Evolutionary conservation across 2,888 invertebrate genomes (phyloP), one percentile per base, ranked within the genome.

Genomic region (Electrophaes corylata): DNA sequence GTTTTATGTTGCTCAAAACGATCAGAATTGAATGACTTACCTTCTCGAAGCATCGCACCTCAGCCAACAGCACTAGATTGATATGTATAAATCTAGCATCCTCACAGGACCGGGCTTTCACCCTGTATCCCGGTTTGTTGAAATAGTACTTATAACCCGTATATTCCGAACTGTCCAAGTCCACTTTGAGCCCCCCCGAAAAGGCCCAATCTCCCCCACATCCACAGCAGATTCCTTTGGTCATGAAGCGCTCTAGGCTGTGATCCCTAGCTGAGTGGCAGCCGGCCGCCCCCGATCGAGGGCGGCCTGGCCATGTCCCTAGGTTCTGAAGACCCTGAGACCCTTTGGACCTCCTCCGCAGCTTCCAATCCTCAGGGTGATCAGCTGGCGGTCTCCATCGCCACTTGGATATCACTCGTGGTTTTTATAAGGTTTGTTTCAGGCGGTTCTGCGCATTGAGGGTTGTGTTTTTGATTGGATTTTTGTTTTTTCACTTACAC

Each of bases 51-150:
- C 92, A 89, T 59, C 82, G 87, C 64, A 95, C 92, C 72, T 94
- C 93, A 8, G 93, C 93, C 72, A 94, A 86, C 65, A 95, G 89
- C 60, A 92, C 84, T 77, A 91, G 93, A 79, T 94, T 94, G 73
- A 95, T 90, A 76, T 94, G 93, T 70, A 95, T 90, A 79, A 93
- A 95, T 65, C 94, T 87, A 8, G 94, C 94, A 72, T 94, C 94
- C 67, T 94, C 94, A 68, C 92, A 86, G 58, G 90, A 92, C 53
- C 90, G 83, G 35, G 90, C 78, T 59, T 80, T 86, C 50, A 84
- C 73, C 63, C 91, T 77, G 39, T 79, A 87, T 33, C 91, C 91
- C 20, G 91, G 91, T 46, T 74, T 84, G 60, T 75, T 86, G 69
- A 78, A 80, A 69, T 78, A 87, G 71, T 91, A 91, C 52, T 73